Conservation (phyloP, 2,797 vertebrate genomes). For the Chloroceryle inda region DNA sequence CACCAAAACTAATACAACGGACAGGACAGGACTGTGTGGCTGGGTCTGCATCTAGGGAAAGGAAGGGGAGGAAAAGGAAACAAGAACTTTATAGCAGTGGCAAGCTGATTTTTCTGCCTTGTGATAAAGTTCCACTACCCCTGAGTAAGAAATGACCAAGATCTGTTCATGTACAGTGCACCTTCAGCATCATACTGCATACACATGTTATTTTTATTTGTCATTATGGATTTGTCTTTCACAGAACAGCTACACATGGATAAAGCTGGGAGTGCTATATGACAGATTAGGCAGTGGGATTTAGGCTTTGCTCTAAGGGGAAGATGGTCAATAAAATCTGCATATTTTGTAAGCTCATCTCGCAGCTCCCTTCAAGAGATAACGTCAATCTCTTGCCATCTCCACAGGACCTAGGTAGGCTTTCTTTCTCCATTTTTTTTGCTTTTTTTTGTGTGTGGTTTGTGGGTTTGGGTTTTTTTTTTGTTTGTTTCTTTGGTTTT, state of each 20-base stretch:
- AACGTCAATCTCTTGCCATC: background rate
- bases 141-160: background rate
- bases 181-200: background rate
- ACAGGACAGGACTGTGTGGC: background rate
- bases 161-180: background rate
- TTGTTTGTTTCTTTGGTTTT: no score
- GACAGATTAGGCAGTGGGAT: background rate
- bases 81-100: background rate
- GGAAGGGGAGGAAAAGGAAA: background rate
- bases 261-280: background rate
- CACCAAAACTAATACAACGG: background rate
- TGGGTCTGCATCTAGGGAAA: background rate
- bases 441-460: no score
- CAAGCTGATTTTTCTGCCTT: background rate
- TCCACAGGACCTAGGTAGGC: background rate
- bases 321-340: background rate
- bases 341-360: background rate
- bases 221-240: background rate
- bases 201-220: background rate
- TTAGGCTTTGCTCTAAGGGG: background rate
- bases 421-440: background rate
- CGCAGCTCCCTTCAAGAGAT: background rate
- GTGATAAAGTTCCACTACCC: background rate
- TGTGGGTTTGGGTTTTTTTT: no score
- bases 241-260: background rate